These are phyloP conservation scores for Sylvietta virens DNA, from an alignment of 2,113 vertebrate species.

Conservation along the genomic window DNA sequence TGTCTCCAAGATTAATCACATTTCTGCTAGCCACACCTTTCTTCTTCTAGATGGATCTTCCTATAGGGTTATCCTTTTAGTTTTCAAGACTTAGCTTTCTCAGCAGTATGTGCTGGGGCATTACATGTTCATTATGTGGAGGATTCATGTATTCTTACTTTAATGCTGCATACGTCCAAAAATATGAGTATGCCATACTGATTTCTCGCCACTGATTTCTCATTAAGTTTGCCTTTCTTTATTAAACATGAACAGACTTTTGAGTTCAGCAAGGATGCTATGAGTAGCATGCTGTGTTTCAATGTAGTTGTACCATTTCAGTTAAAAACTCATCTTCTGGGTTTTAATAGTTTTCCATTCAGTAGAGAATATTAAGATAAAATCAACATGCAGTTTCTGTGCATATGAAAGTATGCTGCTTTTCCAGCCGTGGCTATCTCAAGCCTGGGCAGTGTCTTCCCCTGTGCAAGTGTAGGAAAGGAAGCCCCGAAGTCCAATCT, in stretches of 20 bases:
- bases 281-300: not conserved
- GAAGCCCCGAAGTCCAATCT: not conserved
- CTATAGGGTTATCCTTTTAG: not conserved
- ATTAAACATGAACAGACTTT: not conserved
- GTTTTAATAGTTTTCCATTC: not conserved
- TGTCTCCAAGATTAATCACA: not conserved
- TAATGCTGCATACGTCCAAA: not conserved
- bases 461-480: not conserved
- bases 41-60: not conserved
- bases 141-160: not conserved
- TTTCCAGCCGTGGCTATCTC: accelerated
- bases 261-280: not conserved
- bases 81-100: not conserved
- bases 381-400: not conserved
- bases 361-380: not conserved
- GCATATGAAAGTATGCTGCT: not conserved
- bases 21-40: not conserved
- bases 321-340: not conserved
- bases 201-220: not conserved
- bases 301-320: not conserved
- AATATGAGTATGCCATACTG: not conserved
- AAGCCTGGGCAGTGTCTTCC: not conserved
- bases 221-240: not conserved
- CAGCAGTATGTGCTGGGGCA: not conserved
- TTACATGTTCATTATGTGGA: not conserved